Evolutionary conservation across 2,113 vertebrate genomes (phyloP).

Genomic region (Gavialis gangeticus): DNA sequence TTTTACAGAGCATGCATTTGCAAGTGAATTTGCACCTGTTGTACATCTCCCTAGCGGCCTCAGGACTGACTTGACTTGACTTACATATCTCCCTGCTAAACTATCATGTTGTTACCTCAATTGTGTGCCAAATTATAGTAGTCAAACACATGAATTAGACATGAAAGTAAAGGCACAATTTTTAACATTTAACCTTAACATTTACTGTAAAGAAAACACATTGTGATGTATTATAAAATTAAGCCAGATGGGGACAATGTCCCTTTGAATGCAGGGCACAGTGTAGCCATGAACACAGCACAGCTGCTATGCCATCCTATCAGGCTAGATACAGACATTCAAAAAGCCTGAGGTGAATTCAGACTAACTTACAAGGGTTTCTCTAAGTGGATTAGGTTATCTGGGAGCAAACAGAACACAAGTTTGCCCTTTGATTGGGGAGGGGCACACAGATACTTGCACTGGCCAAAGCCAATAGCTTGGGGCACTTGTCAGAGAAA

Average conservation of each 20-base stretch:
- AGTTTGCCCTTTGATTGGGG: too few species aligned
- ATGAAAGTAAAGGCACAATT: neutral
- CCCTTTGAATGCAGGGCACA: neutral
- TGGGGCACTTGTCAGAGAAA: too few species aligned
- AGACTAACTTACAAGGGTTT: too few species aligned
- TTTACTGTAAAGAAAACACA: constrained; percentile 10
- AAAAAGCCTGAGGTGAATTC: too few species aligned
- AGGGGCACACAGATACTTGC: too few species aligned
- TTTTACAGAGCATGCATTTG: neutral
- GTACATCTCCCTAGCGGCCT: too few species aligned
- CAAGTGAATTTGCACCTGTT: neutral
- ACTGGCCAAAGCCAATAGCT: too few species aligned
- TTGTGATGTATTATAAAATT: neutral
- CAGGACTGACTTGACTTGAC: too few species aligned
- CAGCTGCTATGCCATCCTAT: neutral
- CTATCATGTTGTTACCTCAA: neutral
- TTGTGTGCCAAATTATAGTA: neutral
- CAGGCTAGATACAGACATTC: neutral
- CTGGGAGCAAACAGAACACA: too few species aligned
- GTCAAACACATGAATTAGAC: neutral
- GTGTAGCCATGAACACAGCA: neutral
- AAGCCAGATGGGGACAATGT: neutral
- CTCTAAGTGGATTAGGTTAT: too few species aligned
- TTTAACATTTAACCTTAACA: neutral
- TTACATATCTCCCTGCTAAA: neutral